Evolutionary conservation across 2,888 invertebrate genomes (phyloP), one percentile per base, ranked within the genome.

Genomic region (Cosmia pyralina): DNA sequence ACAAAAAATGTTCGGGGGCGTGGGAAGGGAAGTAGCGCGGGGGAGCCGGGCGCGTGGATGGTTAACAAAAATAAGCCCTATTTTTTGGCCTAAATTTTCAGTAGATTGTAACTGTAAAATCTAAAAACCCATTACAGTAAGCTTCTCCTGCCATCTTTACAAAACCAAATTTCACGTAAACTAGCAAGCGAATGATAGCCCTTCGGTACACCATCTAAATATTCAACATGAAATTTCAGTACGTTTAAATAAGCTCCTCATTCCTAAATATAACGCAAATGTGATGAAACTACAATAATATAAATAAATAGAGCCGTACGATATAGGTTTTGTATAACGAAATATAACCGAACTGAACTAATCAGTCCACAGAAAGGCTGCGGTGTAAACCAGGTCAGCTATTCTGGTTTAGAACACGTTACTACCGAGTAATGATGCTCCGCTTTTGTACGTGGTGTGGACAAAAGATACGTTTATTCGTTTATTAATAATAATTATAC

Each of bases 321-420:
- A n/a, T 52, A 38, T 63, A 2, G 28, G 28, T 28, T 28, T 28
- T 28, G 28, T 38, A 38, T 38, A 38, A 4, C 6, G 6, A 38
- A 38, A 38, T 38, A 38, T 67, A 53, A 55, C 34, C 22, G 22
- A 62, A 78, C 66, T 65, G 38, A 48, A 62, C n/a, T 58, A 53
- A 82, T 78, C 62, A 46, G 64, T 69, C 44, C 69, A 44, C 46
- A 60, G 60, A 64, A 53, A 6, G 70, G 8, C 34, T 62, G 60
- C 34, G 48, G 34, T 34, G 57, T 41, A 48, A 68, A 77, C 65
- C 69, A 77, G 82, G 82, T 66, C 78, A 70, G 65, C 52, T 70
- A 28, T 48, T 82, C 48, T 53, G 53, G 76, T 78, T 68, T 63
- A 38, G 38, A 28, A 63, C 44, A 22, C 28, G 52, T 53, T 63